Evolutionary conservation across 2,888 invertebrate genomes (phyloP), one percentile per base, ranked within the genome.

Genomic region (Nemotelus pantherinus): DNA sequence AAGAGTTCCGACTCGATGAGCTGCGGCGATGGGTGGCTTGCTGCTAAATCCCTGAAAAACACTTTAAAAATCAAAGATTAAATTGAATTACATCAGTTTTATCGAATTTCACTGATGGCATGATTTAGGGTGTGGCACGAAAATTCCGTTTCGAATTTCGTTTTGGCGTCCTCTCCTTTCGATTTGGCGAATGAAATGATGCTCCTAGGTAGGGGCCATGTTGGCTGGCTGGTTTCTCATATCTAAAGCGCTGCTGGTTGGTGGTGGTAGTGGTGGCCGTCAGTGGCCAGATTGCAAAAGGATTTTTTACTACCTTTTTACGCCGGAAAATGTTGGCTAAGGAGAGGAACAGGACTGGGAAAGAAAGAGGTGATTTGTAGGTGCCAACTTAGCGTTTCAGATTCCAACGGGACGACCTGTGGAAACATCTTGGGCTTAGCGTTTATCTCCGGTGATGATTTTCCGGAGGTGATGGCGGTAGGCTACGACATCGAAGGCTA

Each of bases 81-180:
- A 78, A 78, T 78, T 78, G 78, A 78, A 78, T 78, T 76, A 78
- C 78, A 78, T 78, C 78, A 78, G 70, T 78, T 78, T 78, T 64
- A 78, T 78, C 76, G 76, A 78, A 78, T 76, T 78, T 77, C 48
- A 48, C 39, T 63, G 74, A 74, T 50, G 74, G 74, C 48, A 74
- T 60, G 74, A 63, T 74, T 74, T 60, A 74, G 74, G 63, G 60
- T 74, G 74, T 55, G 74, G 74, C 63, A 70, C 9, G 63, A 63
- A 60, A 63, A 63, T 63, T 63, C n/a, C 48, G 44, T 39, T 57
- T 39, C 60, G n/a, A 41, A 41, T 25, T 74, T 44, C 58, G 9
- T 58, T 74, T 68, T 25, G 25, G 25, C 0, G 25, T 25, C 25
- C 25, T 25, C 39, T 58, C 58, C 58, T 2, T 39, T 39, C 58